These are phyloP conservation scores for Macrophya annulata DNA, from an alignment of 2,888 invertebrate genomes.

Conservation along the genomic window DNA sequence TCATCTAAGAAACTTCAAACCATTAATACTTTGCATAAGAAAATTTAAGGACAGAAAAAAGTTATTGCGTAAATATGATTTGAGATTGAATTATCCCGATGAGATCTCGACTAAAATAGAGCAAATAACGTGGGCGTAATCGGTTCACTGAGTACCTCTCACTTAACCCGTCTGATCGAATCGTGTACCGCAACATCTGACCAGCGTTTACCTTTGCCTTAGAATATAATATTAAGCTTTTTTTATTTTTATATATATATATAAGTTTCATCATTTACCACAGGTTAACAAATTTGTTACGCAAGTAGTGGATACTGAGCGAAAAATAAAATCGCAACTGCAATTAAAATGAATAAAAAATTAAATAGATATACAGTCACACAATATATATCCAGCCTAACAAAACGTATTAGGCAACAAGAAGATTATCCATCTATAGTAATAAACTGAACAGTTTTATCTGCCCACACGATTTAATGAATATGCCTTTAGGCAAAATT, in stretches of 20 bases:
- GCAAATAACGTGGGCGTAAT: constrained; percentile 37
- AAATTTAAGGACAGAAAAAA: not conserved
- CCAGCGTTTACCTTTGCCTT: constrained; percentile 19
- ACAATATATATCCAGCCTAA: not conserved
- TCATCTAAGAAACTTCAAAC: not conserved
- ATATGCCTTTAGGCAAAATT: not conserved
- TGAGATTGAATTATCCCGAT: constrained; percentile 12
- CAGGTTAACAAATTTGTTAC: not conserved
- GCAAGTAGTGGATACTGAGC: not conserved
- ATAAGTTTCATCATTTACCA: constrained; percentile 17
- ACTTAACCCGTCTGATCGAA: constrained; percentile 33
- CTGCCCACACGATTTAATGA: not conserved
- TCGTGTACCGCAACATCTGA: constrained; percentile 38
- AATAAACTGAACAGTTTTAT: not conserved
- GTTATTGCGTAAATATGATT: not conserved
- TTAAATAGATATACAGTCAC: not conserved
- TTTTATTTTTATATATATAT: not conserved
- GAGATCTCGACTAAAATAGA: constrained; percentile 25
- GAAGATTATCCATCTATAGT: not conserved
- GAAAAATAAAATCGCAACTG: not conserved
- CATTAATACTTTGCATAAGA: constrained; percentile 12
- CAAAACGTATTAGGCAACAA: not conserved
- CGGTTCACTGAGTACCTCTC: constrained; percentile 33
- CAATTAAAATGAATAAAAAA: not conserved
- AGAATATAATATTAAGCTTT: constrained; percentile 5